phyloP scores from a whole-genome alignment of 2,797 vertebrate species.

The Sebastes hubbsi region DNA sequence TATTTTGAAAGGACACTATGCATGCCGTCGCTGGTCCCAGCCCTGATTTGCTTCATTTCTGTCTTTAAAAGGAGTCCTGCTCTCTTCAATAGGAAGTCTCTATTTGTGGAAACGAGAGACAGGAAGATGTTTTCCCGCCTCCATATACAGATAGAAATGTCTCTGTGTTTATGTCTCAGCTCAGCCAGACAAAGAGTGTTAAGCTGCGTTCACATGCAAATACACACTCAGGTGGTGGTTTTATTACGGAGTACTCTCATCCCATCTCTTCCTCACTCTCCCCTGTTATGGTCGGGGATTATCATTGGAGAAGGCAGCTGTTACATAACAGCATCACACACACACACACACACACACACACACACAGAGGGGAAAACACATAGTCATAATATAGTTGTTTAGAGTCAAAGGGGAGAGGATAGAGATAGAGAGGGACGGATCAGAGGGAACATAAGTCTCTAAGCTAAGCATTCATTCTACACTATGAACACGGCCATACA shows the following conservation, averaged over 20 bases:
- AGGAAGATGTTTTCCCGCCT: background rate
- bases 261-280: conserved; percentile 16
- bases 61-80: background rate
- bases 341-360: background rate
- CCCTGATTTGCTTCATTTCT: background rate
- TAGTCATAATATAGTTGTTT: background rate
- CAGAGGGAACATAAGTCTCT: background rate
- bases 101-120: background rate
- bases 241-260: conserved; percentile 14
- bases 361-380: background rate
- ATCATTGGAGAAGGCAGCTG: conserved; percentile 34
- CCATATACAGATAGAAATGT: background rate
- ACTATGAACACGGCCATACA: background rate
- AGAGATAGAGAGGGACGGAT: background rate
- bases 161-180: background rate
- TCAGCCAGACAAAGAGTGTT: background rate
- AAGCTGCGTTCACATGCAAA: conserved; percentile 20
- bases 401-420: background rate
- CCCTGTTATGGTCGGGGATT: conserved; percentile 47
- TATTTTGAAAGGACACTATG: too few species aligned
- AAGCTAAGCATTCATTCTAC: background rate
- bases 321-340: conserved; percentile 23
- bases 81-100: background rate
- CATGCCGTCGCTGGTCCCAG: background rate
- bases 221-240: conserved; percentile 30